Base-by-base conservation (phyloP, 2,113 vertebrate genomes). In the Symphodus melops region DNA sequence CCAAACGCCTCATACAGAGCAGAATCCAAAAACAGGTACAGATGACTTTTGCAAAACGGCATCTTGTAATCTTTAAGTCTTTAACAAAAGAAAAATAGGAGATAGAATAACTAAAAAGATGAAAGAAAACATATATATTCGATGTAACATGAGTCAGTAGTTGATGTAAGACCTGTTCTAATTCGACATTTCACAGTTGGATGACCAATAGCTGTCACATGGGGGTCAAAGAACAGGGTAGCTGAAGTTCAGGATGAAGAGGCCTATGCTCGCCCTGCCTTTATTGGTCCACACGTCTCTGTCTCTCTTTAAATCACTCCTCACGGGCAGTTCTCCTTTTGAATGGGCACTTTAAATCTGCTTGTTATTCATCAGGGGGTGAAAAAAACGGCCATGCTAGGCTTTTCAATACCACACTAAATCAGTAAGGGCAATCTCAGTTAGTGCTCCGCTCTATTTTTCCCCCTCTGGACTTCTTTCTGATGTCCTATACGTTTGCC, bases 111-210 rank as follows among this genome's bases (percentile, higher is more conserved):
- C 20, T 57, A 33, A 67, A 62, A 64, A 68, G 68, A 78, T 61
- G 62, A n/a, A 37, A 72, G 68, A 54, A 55, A 51, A 21, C 59
- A 33, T 11, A 75, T 44, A 61, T 75, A 54, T 63, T 83, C 9
- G 17, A 53, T 64, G 76, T 79, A 62, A 61, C 63, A 90, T 83
- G 67, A 54, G 60, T 68, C 62, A 72, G 41, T 49, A 66, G 72
- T 72, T 68, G 77, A 87, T 82, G 81, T 78, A 66, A 84, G 81
- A 82, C 73, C 77, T 85, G 82, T 68, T 67, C 70, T 83, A 80
- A 72, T 77, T 66, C 62, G 36, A 75, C 75, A 87, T 91, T 91
- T 92, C 86, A 83, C 75, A 80, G 64, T 75, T 80, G 88, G 86
- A 88, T 89, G 88, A 92, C 82, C 79, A 79, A 72, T 82, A 88